Base-by-base conservation (phyloP, 1,140 invertebrate genomes). In the Hydropsyche tenuis region DNA sequence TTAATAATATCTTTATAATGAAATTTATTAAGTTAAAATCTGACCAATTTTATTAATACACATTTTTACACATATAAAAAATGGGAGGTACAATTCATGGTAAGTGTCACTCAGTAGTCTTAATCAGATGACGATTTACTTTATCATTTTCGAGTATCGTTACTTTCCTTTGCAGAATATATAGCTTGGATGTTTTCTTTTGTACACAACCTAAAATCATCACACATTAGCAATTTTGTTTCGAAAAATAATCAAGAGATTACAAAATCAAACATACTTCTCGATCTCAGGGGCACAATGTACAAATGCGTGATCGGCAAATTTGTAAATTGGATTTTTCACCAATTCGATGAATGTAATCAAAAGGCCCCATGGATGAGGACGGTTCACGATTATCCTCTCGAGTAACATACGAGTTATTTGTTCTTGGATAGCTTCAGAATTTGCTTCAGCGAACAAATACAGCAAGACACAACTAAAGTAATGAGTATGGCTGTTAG, bases 331-430 rank as follows among this genome's bases (percentile, higher is more conserved):
- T 11, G 95, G 95, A 86, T 99, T 99, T 81, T 99, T 99, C 79
- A 99, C 99, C 16, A 99, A 88, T 85, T 99, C 98, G 79, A 99
- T 99, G 83, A 99, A 99, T 0, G 98, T 99, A 60, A 99, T 97
- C 5, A 99, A 87, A 9, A 99, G 85, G 27, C 98, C 98, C 98
- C 98, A 99, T 0, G 98, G 98, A 86, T 99, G 98, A 7, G 98
- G 98, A 74, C 98, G 87, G 82, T 99, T 99, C 0, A 99, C 97
- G 75, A 99, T 99, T 16, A 99, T 87, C 79, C 98, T 87, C 82
- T 99, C 98, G 18, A 99, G 87, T 6, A 99, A 85, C 72, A 99
- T 98, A 80, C 98, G 91, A 0, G 93, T 94, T 5, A 94, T 94
- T 81, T 94, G 93, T 81, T 94, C 93, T 80, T 97, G 97, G 73